Evolutionary conservation across 2,113 vertebrate species (phyloP).

Genomic region (Bujurquina vittata): DNA sequence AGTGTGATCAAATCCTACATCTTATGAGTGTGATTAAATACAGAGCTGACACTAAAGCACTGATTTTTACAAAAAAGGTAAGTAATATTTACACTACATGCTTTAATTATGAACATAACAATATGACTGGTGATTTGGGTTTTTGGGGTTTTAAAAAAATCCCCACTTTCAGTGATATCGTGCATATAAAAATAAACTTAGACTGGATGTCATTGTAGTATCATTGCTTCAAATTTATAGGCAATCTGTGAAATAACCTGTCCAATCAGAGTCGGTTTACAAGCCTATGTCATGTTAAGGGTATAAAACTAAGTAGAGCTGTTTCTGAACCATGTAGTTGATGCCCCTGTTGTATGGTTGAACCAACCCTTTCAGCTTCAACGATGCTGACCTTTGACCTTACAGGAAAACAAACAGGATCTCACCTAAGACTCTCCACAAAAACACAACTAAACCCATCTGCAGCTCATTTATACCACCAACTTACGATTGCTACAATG

Average conservation of each 20-base stretch:
- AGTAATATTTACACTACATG: not conserved
- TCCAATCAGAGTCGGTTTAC: not conserved
- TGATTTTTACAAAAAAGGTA: not conserved
- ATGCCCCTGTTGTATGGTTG: not conserved
- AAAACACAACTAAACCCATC: not conserved
- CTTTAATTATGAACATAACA: not conserved
- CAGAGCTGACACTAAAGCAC: not conserved
- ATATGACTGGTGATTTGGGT: not conserved
- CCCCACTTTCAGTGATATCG: not conserved
- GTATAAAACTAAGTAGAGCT: not conserved
- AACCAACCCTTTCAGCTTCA: not conserved
- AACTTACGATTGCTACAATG: not conserved
- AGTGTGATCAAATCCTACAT: slow-evolving; percentile 1
- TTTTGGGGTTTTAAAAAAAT: not conserved
- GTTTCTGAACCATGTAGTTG: not conserved
- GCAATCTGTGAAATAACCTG: not conserved
- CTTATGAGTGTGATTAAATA: not conserved
- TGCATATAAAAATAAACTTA: not conserved
- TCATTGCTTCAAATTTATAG: not conserved
- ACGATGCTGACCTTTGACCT: slow-evolving; percentile 23
- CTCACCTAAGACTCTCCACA: not conserved
- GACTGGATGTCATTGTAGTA: not conserved
- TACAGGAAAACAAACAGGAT: not conserved
- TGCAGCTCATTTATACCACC: not conserved
- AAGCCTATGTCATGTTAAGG: not conserved